A percentile compares a stretch with the other conserved stretches of the same genome.
Evolutionary conservation across 2,888 invertebrate genomes (phyloP).

Genomic region (Gisinianus flammeolus): DNA sequence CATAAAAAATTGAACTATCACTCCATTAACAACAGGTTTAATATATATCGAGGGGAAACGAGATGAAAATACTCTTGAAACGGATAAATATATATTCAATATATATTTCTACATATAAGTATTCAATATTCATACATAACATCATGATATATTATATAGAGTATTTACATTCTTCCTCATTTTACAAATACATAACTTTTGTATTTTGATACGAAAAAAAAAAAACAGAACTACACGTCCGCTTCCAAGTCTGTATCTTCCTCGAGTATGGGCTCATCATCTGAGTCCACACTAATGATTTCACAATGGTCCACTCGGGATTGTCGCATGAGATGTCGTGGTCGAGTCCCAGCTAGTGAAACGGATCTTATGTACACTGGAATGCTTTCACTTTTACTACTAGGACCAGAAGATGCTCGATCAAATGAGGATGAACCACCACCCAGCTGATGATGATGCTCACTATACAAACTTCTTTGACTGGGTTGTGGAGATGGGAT

Average conservation of each 20-base stretch:
- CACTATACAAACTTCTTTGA: conserved; percentile 47
- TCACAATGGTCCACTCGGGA: conserved; percentile 52
- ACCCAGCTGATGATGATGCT: neutral
- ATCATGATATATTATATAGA: too few relatives aligned
- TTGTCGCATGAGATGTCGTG: conserved; percentile 54
- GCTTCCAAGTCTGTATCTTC: conserved; percentile 36
- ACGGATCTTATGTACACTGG: conserved; percentile 27
- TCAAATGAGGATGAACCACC: neutral
- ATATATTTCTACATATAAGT: neutral
- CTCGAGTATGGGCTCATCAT: conserved; percentile 44
- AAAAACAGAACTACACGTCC: neutral
- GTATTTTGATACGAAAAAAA: too few relatives aligned
- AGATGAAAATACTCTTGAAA: too few relatives aligned
- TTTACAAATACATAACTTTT: too few relatives aligned
- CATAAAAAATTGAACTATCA: too few relatives aligned
- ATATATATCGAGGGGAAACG: too few relatives aligned
- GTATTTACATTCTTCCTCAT: too few relatives aligned
- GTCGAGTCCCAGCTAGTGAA: conserved; percentile 27
- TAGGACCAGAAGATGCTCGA: neutral
- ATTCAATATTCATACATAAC: too few relatives aligned
- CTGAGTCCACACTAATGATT: conserved; percentile 52
- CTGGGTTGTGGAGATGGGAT: conserved; percentile 49
- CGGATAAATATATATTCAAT: neutral
- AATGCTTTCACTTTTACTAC: conserved; percentile 27
- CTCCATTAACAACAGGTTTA: too few relatives aligned